Evolutionary conservation across 2,888 invertebrate genomes (phyloP), one percentile per base, ranked within the genome.

Genomic region (Polyommatus iphigenia): DNA sequence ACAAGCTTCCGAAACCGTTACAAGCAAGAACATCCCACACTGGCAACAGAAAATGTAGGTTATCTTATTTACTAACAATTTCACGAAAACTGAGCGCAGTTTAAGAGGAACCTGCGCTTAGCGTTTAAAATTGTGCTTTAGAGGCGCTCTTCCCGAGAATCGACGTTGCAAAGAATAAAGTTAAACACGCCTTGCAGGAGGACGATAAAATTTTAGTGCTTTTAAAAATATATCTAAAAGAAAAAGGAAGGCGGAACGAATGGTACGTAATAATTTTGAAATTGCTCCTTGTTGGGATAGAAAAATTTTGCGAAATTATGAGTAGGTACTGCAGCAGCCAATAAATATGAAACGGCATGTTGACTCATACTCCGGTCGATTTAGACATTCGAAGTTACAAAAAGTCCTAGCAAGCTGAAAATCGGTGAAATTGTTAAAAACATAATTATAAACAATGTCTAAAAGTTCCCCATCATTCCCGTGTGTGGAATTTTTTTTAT

Each of bases 121-220:
- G 41, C 41, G 72, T 72, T 72, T 41, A 72, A 72, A 41, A 72
- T 72, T 72, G 36, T 41, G n/a, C 72, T 72, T 72, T 41, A 72
- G 72, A 41, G 41, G 41, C 41, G n/a, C 72, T 36, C 72, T 36
- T n/a, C 20, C 0, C 72, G 36, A 6, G 71, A 36, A 72, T 41
- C 72, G 72, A 72, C 36, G 72, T 41, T 41, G 36, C 6, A 41
- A 72, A 41, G 72, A 72, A 41, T 41, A 72, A 72, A 72, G 41
- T 67, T 20, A 73, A 46, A 73, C 46, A 73, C 20, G 73, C 24
- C 46, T 46, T 73, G 73, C 73, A 41, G 46, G 46, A 46, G 13
- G 20, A 20, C n/a, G 73, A 73, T 73, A 73, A 73, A 67, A 15
- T 67, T 67, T 67, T 67, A 67, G 67, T 32, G 32, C 67, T 67